Conservation (phyloP, 2,888 invertebrate genomes). For the Celastrina argiolus region DNA sequence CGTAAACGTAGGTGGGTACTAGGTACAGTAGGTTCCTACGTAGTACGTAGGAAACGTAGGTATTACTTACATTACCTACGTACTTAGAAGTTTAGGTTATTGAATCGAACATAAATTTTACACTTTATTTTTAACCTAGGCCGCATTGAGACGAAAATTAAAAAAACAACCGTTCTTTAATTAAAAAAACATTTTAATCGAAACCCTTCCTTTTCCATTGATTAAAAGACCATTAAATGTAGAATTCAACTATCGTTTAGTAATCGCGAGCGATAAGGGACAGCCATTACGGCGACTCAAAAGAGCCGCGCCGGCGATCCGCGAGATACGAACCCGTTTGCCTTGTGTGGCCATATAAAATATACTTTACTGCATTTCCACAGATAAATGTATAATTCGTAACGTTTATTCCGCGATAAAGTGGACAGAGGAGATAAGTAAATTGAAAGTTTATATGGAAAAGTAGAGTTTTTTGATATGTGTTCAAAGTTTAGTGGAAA, state of each 20-base stretch:
- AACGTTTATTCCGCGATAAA: neutral
- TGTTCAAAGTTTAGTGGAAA: neutral
- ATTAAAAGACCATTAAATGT: slow-evolving; percentile 16
- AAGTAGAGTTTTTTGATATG: neutral
- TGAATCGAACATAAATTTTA: too few species aligned
- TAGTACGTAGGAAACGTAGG: neutral
- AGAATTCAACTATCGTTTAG: slow-evolving; percentile 18
- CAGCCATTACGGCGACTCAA: slow-evolving; percentile 12
- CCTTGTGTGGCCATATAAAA: slow-evolving; percentile 20
- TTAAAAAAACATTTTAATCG: neutral
- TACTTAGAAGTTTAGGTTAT: too few species aligned
- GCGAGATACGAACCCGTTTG: neutral
- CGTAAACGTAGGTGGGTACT: too few species aligned
- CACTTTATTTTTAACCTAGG: too few species aligned
- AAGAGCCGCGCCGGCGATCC: slow-evolving; percentile 9
- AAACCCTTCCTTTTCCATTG: slow-evolving; percentile 1
- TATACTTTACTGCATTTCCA: neutral
- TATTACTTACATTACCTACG: too few species aligned
- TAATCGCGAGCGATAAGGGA: slow-evolving; percentile 16
- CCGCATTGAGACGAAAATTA: neutral
- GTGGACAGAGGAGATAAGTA: neutral
- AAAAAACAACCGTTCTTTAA: neutral
- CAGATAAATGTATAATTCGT: neutral
- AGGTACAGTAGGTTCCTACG: too few species aligned
- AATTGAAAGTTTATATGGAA: neutral